These are phyloP conservation scores for Ypsolopha sequella DNA, from an alignment of 2,888 invertebrate genomes.

Conservation along the genomic window DNA sequence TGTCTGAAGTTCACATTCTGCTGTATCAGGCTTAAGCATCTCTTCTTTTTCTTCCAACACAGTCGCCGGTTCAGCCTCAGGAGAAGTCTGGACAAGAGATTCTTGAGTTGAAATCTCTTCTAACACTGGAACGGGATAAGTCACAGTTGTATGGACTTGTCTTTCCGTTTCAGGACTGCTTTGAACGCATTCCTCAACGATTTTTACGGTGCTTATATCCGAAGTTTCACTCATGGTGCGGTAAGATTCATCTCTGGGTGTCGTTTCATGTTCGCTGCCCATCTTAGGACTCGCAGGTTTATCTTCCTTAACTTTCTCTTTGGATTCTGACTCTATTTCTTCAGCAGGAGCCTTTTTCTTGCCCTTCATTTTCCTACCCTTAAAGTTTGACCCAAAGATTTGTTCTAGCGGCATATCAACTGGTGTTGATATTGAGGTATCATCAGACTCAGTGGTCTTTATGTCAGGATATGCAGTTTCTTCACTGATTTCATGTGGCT, in stretches of 20 bases:
- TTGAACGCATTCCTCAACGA: slow-evolving; percentile 74
- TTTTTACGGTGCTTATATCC: slow-evolving; percentile 72
- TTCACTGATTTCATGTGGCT: slow-evolving; percentile 42
- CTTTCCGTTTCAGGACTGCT: slow-evolving; percentile 57
- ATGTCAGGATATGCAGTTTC: slow-evolving; percentile 49
- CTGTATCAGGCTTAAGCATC: slow-evolving; percentile 32
- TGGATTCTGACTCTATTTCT: slow-evolving; percentile 20
- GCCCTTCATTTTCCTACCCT: slow-evolving; percentile 59
- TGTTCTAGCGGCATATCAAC: slow-evolving; percentile 29
- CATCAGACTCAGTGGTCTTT: slow-evolving; percentile 49
- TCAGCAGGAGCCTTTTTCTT: slow-evolving; percentile 55
- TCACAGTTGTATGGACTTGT: slow-evolving; percentile 67
- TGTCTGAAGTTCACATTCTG: slow-evolving; percentile 62
- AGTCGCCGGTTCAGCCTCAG: slow-evolving; percentile 52
- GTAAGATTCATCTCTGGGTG: slow-evolving; percentile 72
- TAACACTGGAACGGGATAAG: slow-evolving; percentile 70
- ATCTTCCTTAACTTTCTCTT: slow-evolving; percentile 18
- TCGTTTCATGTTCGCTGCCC: slow-evolving; percentile 59
- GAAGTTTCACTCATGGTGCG: slow-evolving; percentile 71
- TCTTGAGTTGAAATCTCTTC: slow-evolving; percentile 72
- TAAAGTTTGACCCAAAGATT: slow-evolving; percentile 19
- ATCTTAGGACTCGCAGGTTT: slow-evolving; percentile 54
- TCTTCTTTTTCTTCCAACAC: slow-evolving; percentile 37
- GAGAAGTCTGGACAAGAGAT: slow-evolving; percentile 71
- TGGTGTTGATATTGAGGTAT: slow-evolving; percentile 34